phyloP scores from a whole-genome alignment of 2,797 vertebrate genomes.

The Tenualosa ilisha region DNA sequence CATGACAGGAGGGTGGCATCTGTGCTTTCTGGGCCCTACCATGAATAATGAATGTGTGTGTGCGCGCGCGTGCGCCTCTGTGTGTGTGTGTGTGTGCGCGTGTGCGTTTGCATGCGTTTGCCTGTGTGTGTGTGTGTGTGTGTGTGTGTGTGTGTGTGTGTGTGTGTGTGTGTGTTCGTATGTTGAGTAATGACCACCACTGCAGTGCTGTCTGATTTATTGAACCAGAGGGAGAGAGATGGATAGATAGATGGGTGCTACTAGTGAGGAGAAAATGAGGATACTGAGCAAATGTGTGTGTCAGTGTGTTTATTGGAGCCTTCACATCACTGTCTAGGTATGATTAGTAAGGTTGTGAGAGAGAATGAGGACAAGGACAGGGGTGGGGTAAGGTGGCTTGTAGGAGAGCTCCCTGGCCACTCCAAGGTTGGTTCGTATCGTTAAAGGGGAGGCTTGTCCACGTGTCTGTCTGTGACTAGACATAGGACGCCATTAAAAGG shows the following conservation, averaged over 20 bases:
- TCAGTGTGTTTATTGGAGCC: neutral
- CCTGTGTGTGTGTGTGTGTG: conserved; percentile 21
- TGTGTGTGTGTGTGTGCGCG: neutral
- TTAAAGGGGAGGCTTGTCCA: neutral
- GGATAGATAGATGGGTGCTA: neutral
- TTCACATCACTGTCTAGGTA: neutral
- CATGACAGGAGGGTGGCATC: conserved; percentile 23
- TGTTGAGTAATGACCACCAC: conserved; percentile 34
- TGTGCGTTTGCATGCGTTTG: neutral
- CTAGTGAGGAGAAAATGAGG: neutral
- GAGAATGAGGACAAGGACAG: neutral
- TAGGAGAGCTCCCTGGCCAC: neutral
- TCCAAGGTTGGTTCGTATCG: neutral
- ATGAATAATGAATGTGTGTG: conserved; percentile 43
- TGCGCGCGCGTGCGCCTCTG: neutral
- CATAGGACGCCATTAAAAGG: neutral
- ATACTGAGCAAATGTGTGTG: neutral
- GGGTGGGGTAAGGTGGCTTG: neutral
- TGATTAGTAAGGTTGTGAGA: neutral
- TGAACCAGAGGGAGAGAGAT: conserved; percentile 14
- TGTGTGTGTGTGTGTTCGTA: neutral
- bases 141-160: conserved; percentile 12
- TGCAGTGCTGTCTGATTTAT: conserved; percentile 32
- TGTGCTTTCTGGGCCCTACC: conserved; percentile 4
- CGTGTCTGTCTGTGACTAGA: neutral